Percentiles rank a stretch among this genome's conserved stretches.
phyloP scores from a whole-genome alignment of 1,140 invertebrate genomes.

The Lysiphlebus fabarum region DNA sequence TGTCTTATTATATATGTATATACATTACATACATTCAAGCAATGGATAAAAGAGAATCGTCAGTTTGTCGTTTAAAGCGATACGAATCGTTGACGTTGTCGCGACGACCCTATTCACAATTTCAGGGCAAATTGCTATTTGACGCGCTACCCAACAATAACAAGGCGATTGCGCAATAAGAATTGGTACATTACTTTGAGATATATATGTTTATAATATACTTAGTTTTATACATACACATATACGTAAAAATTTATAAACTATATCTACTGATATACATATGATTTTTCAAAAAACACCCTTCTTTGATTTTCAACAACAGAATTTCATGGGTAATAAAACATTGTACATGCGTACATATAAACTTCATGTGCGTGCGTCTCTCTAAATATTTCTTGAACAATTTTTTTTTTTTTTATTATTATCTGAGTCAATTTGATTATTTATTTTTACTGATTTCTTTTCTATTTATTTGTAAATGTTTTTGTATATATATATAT shows the following conservation, averaged over 20 bases:
- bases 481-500: no score
- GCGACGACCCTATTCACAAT: constrained; percentile 34
- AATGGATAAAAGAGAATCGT: constrained; percentile 15
- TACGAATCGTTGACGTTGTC: constrained; percentile 38
- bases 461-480: no score
- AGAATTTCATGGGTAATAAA: constrained; percentile 24
- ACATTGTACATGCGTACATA: constrained; percentile 15
- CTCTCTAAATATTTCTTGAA: background rate
- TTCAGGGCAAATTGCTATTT: constrained; percentile 34
- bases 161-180: constrained; percentile 18
- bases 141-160: constrained; percentile 31
- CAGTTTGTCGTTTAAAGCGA: constrained; percentile 27
- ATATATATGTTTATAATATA: no score
- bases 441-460: no score
- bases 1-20: background rate
- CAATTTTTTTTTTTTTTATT: background rate
- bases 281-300: background rate
- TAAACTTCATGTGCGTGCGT: background rate
- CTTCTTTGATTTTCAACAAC: constrained; percentile 6
- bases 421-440: background rate
- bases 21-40: background rate
- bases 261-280: no score
- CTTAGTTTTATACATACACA: no score
- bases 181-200: no score
- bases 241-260: no score